Conservation (phyloP, 2,888 invertebrate genomes). For the Fragum sueziense region DNA sequence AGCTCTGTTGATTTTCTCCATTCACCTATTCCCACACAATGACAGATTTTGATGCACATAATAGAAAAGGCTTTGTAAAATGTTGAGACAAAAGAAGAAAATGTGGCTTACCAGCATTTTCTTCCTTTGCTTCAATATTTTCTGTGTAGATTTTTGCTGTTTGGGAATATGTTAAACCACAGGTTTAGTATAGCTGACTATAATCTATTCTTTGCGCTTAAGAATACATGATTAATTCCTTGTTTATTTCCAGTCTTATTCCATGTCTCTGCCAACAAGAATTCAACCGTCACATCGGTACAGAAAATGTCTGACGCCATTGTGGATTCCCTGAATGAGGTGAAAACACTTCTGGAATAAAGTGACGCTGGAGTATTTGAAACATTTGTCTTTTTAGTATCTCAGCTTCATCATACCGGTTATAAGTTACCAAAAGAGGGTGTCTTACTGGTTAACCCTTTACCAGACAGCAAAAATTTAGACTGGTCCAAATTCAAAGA, state of each 20-base stretch:
- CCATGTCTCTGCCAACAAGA: conserved; percentile 66
- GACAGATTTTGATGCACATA: too few species aligned
- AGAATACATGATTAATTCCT: too few species aligned
- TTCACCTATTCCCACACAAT: too few species aligned
- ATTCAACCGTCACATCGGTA: conserved; percentile 61
- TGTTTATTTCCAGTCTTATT: conserved; percentile 68
- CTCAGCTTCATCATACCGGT: too few species aligned
- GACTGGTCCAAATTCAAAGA: background rate
- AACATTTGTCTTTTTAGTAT: too few species aligned
- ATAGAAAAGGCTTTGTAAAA: background rate
- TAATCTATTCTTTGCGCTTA: too few species aligned
- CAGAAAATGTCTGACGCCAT: conserved; percentile 67
- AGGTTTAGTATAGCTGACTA: too few species aligned
- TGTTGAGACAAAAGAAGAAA: background rate
- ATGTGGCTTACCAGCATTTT: background rate
- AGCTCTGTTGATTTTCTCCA: too few species aligned
- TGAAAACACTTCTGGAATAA: conserved; percentile 59
- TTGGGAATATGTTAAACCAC: too few species aligned
- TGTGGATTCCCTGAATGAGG: conserved; percentile 61
- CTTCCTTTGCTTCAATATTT: background rate
- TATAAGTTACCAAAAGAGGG: background rate
- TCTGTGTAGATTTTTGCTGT: too few species aligned
- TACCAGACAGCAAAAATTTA: background rate
- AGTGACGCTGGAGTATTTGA: too few species aligned
- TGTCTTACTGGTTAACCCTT: background rate